Base-by-base conservation (phyloP, 2,797 vertebrate genomes). In the Sebastes trivittatus region DNA sequence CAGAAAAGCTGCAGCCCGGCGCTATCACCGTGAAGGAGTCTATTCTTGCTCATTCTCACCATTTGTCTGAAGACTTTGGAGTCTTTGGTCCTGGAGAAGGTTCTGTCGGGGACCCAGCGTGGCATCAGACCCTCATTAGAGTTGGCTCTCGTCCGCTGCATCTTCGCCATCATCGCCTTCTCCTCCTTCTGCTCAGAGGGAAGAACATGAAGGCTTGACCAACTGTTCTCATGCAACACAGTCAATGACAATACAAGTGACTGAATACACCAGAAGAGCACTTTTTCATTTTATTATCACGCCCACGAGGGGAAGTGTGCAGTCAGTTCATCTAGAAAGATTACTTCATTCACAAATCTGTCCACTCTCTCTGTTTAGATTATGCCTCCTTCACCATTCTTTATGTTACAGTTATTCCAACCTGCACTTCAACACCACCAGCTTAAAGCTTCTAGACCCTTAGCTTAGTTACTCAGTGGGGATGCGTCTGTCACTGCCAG, bases 31-130 rank as follows among this genome's bases (percentile, higher is more conserved):
- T 16, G 67, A n/a, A 38, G 9, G n/a, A 52, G 55, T 4, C 9
- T 52, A 55, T 42, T 13, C 13, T 22, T 58, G 56, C 55, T n/a
- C 36, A 71, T 68, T 63, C 96, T 97, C 90, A 98, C 98, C 98
- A 99, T 99, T 96, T 98, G 97, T 87, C 98, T 96, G 93, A 99
- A 98, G 81, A 98, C 98, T 92, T 98, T 98, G 77, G 97, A 98
- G 94, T 98, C 98, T 96, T 98, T 98, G 92, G 97, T 97, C 86
- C 98, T 95, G 90, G 95, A 87, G 93, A 98, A 98, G 78, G 97
- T 96, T 55, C 98, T 96, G 87, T 99, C 98, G 0, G 97, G 97
- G 55, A 97, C 97, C 98, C 97, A 99, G 89, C 97, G 97, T 0
- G 97, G 97, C 94, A 97, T 94, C 92, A 98, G 93, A 42, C 96